Percentiles rank a stretch among this genome's conserved stretches.
phyloP scores from a whole-genome alignment of 2,797 vertebrate species.

The Tenualosa thibaudeaui region DNA sequence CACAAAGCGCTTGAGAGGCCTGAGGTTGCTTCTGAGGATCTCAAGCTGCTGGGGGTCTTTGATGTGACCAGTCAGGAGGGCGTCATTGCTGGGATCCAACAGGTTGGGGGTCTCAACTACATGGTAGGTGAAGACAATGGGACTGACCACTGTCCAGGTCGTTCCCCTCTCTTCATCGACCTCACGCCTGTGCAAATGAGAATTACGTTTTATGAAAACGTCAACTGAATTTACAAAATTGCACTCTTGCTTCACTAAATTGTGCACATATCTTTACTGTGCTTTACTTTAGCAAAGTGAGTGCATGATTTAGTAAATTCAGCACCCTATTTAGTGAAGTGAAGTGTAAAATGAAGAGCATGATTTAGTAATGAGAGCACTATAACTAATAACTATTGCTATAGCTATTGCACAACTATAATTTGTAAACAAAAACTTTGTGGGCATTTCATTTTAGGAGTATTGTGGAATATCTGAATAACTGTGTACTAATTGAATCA shows the following conservation, averaged over 20 bases:
- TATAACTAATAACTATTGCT: too few relatives aligned
- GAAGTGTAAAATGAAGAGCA: too few relatives aligned
- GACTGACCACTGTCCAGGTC: constrained; percentile 79
- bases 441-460: too few relatives aligned
- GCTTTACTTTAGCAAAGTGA: too few relatives aligned
- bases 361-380: too few relatives aligned
- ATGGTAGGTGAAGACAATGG: constrained; percentile 79
- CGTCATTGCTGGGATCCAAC: constrained; percentile 75
- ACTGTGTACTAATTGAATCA: neutral
- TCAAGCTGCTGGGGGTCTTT: constrained; percentile 68
- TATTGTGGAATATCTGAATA: neutral
- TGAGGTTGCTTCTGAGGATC: constrained; percentile 56
- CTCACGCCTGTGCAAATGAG: constrained; percentile 70
- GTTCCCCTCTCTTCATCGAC: constrained; percentile 63
- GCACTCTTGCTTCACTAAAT: too few relatives aligned
- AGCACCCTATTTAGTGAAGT: too few relatives aligned
- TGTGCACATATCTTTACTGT: too few relatives aligned
- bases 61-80: constrained; percentile 77
- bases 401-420: too few relatives aligned
- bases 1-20: constrained; percentile 74
- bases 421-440: too few relatives aligned
- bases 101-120: constrained; percentile 74
- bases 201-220: neutral
- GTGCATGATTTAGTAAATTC: too few relatives aligned
- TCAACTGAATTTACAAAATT: too few relatives aligned